phyloP scores from a whole-genome alignment of 2,797 vertebrate species.

The Crenuchus spilurus region DNA sequence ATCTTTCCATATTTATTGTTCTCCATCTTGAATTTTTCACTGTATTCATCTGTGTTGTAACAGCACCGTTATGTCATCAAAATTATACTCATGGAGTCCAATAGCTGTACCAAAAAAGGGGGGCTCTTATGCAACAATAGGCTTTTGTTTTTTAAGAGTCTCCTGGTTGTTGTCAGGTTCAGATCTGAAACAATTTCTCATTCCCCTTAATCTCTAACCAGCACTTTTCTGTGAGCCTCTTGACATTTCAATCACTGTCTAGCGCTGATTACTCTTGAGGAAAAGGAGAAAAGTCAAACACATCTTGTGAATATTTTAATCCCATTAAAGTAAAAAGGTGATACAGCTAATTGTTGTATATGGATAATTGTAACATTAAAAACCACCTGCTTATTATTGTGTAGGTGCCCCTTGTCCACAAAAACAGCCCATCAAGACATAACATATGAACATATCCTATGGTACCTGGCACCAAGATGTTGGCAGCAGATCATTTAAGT shows the following conservation, averaged over 20 bases:
- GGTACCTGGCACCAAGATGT: too few relatives aligned
- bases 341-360: background rate
- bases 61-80: slow-evolving; percentile 10
- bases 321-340: background rate
- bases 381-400: too few relatives aligned
- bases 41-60: background rate
- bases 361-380: background rate
- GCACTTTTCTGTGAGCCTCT: background rate
- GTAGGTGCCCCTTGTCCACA: too few relatives aligned
- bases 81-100: background rate
- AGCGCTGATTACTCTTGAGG: background rate
- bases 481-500: too few relatives aligned
- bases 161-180: slow-evolving; percentile 12
- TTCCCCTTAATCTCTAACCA: slow-evolving; percentile 10
- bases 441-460: too few relatives aligned
- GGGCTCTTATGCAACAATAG: slow-evolving; percentile 4
- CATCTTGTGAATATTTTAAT: background rate
- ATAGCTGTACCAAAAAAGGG: background rate
- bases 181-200: slow-evolving; percentile 5
- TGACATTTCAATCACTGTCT: slow-evolving; percentile 17
- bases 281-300: background rate
- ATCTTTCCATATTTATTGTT: background rate
- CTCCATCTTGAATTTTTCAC: background rate
- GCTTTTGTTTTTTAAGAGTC: background rate
- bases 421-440: too few relatives aligned